These are phyloP conservation scores for Euproctis similis DNA, from an alignment of 2,888 invertebrate genomes.

Conservation along the genomic window DNA sequence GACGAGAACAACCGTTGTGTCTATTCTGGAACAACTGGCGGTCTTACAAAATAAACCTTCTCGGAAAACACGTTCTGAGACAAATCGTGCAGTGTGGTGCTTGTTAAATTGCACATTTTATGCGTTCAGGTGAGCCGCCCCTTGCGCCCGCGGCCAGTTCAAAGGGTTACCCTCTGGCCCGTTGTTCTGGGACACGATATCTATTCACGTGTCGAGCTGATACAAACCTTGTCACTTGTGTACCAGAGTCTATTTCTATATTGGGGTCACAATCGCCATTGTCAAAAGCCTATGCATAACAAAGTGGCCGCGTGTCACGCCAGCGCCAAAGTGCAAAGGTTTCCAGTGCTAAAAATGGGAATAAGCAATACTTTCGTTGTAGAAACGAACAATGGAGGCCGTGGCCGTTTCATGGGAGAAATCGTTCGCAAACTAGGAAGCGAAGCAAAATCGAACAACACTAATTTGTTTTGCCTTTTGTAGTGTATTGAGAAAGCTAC, in stretches of 20 bases:
- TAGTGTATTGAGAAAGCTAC: constrained; percentile 45
- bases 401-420: constrained; percentile 39
- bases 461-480: constrained; percentile 66
- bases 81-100: constrained; percentile 44
- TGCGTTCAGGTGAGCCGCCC: constrained; percentile 35
- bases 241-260: constrained; percentile 8
- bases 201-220: constrained; percentile 12
- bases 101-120: constrained; percentile 51
- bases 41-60: constrained; percentile 32
- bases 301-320: constrained; percentile 41
- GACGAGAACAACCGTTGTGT: too few species aligned
- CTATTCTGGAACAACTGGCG: too few species aligned
- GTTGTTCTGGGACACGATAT: constrained; percentile 30
- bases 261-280: constrained; percentile 17
- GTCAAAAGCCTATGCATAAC: constrained; percentile 32
- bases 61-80: constrained; percentile 35
- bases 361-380: constrained; percentile 47
- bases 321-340: constrained; percentile 56
- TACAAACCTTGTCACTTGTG: constrained; percentile 14
- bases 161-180: constrained; percentile 49
- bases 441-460: constrained; percentile 48
- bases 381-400: constrained; percentile 36
- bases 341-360: constrained; percentile 53
- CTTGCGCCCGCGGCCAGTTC: constrained; percentile 55
- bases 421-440: constrained; percentile 48